These are phyloP conservation scores for Parus major DNA, from an alignment of 2,113 vertebrate genomes.

Conservation along the genomic window DNA sequence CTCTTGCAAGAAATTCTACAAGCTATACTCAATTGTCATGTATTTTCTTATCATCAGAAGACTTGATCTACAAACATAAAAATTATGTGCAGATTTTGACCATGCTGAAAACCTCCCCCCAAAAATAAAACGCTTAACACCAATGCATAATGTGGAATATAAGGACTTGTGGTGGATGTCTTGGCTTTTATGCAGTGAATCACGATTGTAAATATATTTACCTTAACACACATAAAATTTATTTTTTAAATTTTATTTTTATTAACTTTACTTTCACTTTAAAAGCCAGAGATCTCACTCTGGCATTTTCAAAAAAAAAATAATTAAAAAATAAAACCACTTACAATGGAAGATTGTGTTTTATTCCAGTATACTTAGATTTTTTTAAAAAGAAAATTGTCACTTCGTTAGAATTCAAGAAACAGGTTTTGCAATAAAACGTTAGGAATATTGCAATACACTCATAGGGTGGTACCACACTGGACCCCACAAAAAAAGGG, in stretches of 20 bases:
- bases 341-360: background rate
- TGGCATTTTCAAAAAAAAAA: background rate
- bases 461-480: accelerated
- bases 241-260: background rate
- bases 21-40: background rate
- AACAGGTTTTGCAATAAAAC: background rate
- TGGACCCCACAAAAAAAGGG: background rate
- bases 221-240: background rate
- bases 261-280: background rate
- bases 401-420: background rate
- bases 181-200: background rate
- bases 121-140: background rate
- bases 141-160: background rate
- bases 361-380: background rate
- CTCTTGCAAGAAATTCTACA: background rate
- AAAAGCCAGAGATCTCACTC: background rate
- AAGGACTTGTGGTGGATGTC: background rate
- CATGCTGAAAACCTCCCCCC: background rate
- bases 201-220: background rate
- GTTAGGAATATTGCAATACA: background rate
- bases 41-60: background rate
- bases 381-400: background rate
- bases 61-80: background rate
- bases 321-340: background rate
- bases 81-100: background rate